Percentiles rank a stretch among this genome's conserved stretches.
These are phyloP conservation scores for Lonchura striata DNA, from an alignment of 2,113 vertebrate species.

Conservation along the genomic window DNA sequence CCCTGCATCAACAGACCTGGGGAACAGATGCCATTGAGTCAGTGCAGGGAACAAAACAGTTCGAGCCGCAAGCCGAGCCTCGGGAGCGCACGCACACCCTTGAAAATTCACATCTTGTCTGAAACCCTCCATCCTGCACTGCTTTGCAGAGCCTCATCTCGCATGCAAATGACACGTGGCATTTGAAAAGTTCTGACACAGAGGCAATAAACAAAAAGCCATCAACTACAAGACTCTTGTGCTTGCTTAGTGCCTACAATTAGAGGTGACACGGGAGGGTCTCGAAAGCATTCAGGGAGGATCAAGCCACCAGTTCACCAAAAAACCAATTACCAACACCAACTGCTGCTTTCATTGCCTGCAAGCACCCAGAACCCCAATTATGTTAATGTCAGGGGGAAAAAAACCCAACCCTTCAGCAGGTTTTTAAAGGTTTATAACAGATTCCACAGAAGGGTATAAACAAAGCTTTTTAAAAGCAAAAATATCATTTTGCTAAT, in stretches of 20 bases:
- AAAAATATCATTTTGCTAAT: slow-evolving; percentile 25
- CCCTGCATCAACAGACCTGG: neutral
- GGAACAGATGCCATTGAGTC: slow-evolving; percentile 39
- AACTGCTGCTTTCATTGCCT: neutral
- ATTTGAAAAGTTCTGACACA: neutral
- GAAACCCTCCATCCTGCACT: neutral
- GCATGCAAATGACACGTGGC: neutral
- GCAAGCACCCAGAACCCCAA: neutral
- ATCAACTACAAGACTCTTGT: accelerated
- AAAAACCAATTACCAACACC: neutral
- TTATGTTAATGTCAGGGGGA: neutral
- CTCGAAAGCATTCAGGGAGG: neutral
- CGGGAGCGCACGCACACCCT: neutral
- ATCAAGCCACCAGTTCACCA: neutral
- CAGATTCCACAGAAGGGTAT: neutral
- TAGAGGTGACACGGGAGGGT: accelerated
- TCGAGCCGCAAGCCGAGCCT: neutral
- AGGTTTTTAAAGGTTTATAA: neutral
- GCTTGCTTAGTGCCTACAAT: neutral
- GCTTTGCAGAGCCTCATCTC: neutral
- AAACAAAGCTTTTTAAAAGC: neutral
- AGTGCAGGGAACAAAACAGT: neutral
- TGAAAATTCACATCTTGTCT: neutral
- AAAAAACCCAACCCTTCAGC: neutral
- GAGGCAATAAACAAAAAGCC: neutral